Evolutionary conservation across 2,797 vertebrate genomes (phyloP).

Genomic region (Chloroceryle inda): DNA sequence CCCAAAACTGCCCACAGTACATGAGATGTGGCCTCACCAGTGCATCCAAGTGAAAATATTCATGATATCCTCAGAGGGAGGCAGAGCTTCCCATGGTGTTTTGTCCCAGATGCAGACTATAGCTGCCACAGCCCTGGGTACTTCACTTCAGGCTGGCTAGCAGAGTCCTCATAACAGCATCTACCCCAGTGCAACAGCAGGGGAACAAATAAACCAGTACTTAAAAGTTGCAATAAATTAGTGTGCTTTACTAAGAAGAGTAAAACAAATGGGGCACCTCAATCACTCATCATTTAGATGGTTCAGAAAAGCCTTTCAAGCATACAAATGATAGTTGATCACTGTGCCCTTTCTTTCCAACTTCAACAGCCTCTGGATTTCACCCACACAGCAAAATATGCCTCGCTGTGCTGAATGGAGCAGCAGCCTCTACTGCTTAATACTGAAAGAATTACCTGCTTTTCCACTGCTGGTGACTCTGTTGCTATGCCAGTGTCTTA

Average conservation of each 20-base stretch:
- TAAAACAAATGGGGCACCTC: not conserved
- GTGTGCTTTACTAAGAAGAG: not conserved
- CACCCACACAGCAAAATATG: not conserved
- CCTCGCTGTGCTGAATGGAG: not conserved
- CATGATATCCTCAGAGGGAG: not conserved
- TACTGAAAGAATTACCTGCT: not conserved
- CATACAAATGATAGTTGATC: not conserved
- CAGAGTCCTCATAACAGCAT: not conserved
- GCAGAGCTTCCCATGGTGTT: not conserved
- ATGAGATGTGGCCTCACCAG: too few species aligned
- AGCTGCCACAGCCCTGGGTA: not conserved
- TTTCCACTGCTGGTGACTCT: not conserved
- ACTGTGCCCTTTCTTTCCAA: not conserved
- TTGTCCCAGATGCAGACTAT: not conserved
- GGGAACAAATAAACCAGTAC: not conserved
- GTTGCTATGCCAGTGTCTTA: not conserved
- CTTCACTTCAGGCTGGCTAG: not conserved
- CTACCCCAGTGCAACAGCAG: not conserved
- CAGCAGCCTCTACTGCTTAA: not conserved
- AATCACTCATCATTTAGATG: not conserved
- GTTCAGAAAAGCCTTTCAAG: not conserved
- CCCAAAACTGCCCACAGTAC: too few species aligned
- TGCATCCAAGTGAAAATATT: not conserved
- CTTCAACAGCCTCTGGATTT: not conserved
- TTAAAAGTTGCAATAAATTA: not conserved